These are phyloP conservation scores for Gopherus evgoodei DNA, from an alignment of 2,113 vertebrate genomes.

Conservation along the genomic window DNA sequence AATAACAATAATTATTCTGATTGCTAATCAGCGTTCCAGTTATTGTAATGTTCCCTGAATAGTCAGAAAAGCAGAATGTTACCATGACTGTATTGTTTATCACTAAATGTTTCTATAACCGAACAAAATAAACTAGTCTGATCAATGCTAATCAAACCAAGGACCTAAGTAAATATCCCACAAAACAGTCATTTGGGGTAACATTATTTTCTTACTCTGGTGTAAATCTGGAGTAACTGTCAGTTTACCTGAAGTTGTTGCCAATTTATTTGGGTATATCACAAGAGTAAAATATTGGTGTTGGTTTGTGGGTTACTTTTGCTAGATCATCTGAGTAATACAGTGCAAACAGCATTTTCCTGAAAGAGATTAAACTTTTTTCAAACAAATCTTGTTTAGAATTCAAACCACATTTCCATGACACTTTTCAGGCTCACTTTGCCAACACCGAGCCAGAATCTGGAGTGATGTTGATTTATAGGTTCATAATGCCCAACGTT, in stretches of 20 bases:
- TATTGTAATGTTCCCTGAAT: constrained; percentile 18
- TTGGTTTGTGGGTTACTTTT: neutral
- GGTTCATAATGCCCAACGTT: neutral
- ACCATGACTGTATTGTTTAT: neutral
- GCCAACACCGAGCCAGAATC: neutral
- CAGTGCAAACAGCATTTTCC: neutral
- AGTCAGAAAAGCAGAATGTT: constrained; percentile 8
- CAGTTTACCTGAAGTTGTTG: neutral
- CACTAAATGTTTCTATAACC: neutral
- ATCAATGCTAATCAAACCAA: neutral
- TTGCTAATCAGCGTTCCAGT: constrained; percentile 36
- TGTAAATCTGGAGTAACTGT: neutral
- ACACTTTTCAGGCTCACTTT: neutral
- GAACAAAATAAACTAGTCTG: neutral
- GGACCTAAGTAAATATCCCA: neutral
- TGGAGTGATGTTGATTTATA: rapidly evolving
- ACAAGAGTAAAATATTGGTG: neutral
- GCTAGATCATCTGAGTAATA: neutral
- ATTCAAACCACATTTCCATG: neutral
- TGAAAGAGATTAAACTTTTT: neutral
- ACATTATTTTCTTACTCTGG: neutral
- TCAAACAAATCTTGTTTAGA: neutral
- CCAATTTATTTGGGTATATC: neutral
- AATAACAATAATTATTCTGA: neutral
- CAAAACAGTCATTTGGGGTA: neutral